These are phyloP conservation scores for Aspiorhynchus laticeps DNA, from an alignment of 2,113 vertebrate species.

Conservation along the genomic window DNA sequence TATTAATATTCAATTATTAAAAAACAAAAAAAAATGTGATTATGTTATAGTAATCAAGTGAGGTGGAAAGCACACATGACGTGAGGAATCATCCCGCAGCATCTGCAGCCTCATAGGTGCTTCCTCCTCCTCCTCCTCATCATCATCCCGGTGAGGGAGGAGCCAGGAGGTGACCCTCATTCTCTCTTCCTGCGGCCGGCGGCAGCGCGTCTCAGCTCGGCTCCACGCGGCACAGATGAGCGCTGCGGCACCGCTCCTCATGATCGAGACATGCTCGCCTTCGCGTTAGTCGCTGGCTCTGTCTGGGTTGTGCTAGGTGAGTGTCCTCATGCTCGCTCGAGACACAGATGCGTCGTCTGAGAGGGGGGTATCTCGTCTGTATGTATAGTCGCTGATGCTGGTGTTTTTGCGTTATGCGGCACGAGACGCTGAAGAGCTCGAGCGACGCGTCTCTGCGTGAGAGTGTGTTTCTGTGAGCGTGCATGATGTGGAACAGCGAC, in stretches of 20 bases:
- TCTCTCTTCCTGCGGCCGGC: not conserved
- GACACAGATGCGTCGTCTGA: no score
- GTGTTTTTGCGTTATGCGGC: conserved; percentile 12
- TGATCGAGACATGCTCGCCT: conserved; percentile 81
- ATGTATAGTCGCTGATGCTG: conserved; percentile 19
- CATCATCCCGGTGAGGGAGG: conserved; percentile 20
- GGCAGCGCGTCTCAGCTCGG: conserved; percentile 13
- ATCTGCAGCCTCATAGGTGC: conserved; percentile 4
- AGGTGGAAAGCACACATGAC: not conserved
- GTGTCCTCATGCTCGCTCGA: conserved; percentile 40
- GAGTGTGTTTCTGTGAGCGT: no score
- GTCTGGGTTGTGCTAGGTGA: conserved; percentile 82
- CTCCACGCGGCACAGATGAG: conserved; percentile 69
- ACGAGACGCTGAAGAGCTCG: not conserved
- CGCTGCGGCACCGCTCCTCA: conserved; percentile 66
- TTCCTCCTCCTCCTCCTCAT: not conserved
- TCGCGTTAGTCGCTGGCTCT: conserved; percentile 78
- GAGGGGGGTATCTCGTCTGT: no score
- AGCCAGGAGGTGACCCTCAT: not conserved
- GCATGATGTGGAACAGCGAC: no score
- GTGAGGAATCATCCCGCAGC: not conserved
- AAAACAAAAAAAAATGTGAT: no score
- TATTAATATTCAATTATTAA: no score
- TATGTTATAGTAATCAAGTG: no score
- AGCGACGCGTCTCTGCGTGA: not conserved